These are phyloP conservation scores for Myzus persicae DNA, from an alignment of 1,140 invertebrate species.

Conservation along the genomic window DNA sequence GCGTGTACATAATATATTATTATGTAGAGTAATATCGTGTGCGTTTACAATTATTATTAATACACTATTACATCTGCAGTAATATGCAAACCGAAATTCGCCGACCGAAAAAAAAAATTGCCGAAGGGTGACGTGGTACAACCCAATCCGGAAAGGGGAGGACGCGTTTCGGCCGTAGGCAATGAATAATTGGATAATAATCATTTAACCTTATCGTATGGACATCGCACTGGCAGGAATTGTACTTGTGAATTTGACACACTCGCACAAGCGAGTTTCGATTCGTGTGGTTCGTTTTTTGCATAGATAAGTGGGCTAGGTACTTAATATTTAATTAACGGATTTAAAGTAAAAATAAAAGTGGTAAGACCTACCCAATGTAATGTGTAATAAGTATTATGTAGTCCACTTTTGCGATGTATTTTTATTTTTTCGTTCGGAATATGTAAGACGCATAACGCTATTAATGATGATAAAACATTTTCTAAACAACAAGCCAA, in stretches of 20 bases:
- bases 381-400: background rate
- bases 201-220: background rate
- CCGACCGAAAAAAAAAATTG: background rate
- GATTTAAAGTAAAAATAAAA: background rate
- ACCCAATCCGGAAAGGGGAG: background rate
- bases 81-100: background rate
- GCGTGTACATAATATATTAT: background rate
- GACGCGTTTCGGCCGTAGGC: background rate
- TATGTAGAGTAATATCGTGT: background rate
- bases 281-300: background rate
- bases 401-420: background rate
- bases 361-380: background rate
- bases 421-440: background rate
- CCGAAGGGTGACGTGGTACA: background rate
- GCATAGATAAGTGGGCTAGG: background rate
- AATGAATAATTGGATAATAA: background rate
- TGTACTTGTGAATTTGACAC: background rate
- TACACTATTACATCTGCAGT: background rate
- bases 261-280: background rate
- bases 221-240: background rate
- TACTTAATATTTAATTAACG: background rate
- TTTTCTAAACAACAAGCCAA: background rate
- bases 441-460: background rate
- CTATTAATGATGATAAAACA: background rate
- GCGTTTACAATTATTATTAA: background rate